Conservation (phyloP, 2,113 vertebrate species). For the Chamaetylas fuelleborni region DNA sequence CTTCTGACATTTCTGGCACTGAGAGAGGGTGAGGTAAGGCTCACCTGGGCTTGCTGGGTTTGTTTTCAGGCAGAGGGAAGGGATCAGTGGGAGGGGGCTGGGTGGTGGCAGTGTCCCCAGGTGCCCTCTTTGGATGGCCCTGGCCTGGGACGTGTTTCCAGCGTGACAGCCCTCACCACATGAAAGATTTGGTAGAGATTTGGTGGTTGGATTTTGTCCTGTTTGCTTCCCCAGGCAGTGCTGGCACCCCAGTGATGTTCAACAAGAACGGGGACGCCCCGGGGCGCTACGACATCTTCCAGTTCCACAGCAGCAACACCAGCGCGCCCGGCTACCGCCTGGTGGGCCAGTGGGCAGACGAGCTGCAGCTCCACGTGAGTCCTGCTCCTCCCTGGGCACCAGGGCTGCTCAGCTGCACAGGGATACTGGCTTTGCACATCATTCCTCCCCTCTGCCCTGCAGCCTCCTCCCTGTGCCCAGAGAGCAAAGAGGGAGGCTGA, state of each 20-base stretch:
- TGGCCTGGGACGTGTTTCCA: neutral
- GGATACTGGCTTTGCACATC: too few species aligned
- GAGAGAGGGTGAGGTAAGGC: neutral
- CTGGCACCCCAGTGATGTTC: conserved; percentile 91
- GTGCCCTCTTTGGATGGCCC: rapidly evolving
- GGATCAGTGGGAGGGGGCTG: neutral
- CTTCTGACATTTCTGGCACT: neutral
- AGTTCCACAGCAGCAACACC: conserved; percentile 87
- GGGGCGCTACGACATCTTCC: conserved; percentile 93
- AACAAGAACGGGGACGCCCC: conserved; percentile 94
- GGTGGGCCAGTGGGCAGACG: conserved; percentile 93
- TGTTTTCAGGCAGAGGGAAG: neutral
- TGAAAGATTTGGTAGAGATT: too few species aligned
- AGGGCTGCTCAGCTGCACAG: neutral
- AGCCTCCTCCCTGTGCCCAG: too few species aligned
- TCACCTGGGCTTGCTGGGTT: neutral
- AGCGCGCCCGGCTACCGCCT: conserved; percentile 82
- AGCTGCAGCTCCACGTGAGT: conserved; percentile 91
- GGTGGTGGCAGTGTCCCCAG: neutral
- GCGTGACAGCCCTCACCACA: too few species aligned
- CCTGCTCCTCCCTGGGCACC: too few species aligned
- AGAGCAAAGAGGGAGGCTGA: too few species aligned
- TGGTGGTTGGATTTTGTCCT: conserved; percentile 3
- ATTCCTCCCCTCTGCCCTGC: too few species aligned
- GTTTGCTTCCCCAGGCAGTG: conserved; percentile 82